Conservation (phyloP, 2,797 vertebrate species). For the Thaleichthys pacificus region DNA sequence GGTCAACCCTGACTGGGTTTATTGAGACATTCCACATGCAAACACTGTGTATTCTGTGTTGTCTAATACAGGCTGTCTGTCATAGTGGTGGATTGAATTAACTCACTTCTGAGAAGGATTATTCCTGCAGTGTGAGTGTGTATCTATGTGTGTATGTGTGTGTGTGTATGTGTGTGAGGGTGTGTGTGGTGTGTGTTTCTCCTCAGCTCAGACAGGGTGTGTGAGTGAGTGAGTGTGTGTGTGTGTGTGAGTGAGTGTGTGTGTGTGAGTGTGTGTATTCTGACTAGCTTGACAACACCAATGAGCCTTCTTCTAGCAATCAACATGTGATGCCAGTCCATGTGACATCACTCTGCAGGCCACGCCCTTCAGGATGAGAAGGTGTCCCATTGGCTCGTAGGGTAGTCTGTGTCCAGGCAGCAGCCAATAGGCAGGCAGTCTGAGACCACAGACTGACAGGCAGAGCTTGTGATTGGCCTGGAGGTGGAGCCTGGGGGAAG, state of each 20-base stretch:
- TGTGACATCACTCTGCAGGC: background rate
- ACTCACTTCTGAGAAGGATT: too few relatives aligned
- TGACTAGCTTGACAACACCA: background rate
- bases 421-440: background rate
- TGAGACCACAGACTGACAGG: fast-evolving
- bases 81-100: too few relatives aligned
- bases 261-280: background rate
- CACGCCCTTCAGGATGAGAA: background rate
- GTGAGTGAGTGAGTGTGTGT: too few relatives aligned
- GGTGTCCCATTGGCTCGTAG: slow-evolving; percentile 20
- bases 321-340: too few relatives aligned
- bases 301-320: background rate
- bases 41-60: slow-evolving; percentile 48
- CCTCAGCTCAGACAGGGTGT: background rate
- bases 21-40: background rate
- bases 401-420: slow-evolving; percentile 6
- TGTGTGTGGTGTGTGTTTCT: background rate
- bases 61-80: slow-evolving; percentile 26
- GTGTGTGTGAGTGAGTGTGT: slow-evolving; percentile 1
- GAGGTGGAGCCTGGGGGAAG: slow-evolving; percentile 7
- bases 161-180: background rate
- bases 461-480: slow-evolving; percentile 29
- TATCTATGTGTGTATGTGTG: background rate
- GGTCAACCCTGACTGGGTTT: slow-evolving; percentile 76
- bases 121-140: background rate